phyloP scores from a whole-genome alignment of 2,113 vertebrate genomes.

The Brachyhypopomus gauderio region DNA sequence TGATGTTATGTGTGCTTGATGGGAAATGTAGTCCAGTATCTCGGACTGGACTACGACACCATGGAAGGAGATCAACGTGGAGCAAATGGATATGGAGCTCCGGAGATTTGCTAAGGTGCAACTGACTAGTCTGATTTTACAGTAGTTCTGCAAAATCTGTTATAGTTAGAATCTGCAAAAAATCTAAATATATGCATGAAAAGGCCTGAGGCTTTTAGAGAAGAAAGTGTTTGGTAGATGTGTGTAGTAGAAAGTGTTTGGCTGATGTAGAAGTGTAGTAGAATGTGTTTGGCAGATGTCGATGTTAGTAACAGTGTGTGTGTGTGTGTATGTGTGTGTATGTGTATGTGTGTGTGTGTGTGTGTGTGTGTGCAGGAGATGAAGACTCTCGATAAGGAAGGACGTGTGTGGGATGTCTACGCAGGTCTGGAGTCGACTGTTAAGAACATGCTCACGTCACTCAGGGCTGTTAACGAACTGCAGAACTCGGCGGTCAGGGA shows the following conservation, averaged over 20 bases:
- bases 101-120: conserved; percentile 81
- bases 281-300: too few species aligned
- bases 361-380: conserved; percentile 67
- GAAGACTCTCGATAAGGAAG: conserved; percentile 78
- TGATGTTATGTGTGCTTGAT: conserved; percentile 17
- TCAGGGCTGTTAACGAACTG: conserved; percentile 78
- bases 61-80: conserved; percentile 84
- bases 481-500: conserved; percentile 70
- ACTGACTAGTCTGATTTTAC: not conserved
- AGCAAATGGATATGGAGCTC: conserved; percentile 84
- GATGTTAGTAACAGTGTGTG: too few species aligned
- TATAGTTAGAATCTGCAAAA: too few species aligned
- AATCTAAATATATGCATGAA: too few species aligned
- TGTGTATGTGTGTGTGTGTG: not conserved
- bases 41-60: conserved; percentile 84
- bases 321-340: not conserved
- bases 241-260: too few species aligned
- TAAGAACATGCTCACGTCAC: conserved; percentile 74
- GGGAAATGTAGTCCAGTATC: conserved; percentile 78
- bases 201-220: too few species aligned
- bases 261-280: too few species aligned
- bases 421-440: conserved; percentile 69
- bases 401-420: conserved; percentile 70
- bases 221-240: too few species aligned
- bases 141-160: too few species aligned